A percentile compares a stretch with the other conserved stretches of the same genome.
Evolutionary conservation across 2,113 vertebrate species (phyloP).

Genomic region (Thunnus thynnus): DNA sequence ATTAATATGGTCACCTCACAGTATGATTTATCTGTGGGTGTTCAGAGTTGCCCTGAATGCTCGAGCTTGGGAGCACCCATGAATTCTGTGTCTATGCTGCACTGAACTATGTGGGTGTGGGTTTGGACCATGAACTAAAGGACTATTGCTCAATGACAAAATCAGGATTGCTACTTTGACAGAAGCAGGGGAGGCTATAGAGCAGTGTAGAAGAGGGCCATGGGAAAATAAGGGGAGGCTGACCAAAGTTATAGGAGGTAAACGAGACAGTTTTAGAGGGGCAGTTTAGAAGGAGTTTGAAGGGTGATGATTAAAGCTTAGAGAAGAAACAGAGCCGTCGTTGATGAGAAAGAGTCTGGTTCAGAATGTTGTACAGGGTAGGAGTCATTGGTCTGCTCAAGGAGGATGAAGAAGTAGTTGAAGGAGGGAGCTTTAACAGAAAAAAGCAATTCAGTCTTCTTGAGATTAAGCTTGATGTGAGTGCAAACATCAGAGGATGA

Average conservation of each 20-base stretch:
- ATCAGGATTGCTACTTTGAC: not conserved
- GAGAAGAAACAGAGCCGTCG: not conserved
- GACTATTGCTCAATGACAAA: not conserved
- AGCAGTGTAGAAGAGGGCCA: not conserved
- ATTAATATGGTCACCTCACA: no score
- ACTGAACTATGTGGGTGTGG: no score
- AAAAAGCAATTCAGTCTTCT: no score
- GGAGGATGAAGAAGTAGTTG: not conserved
- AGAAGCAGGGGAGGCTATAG: not conserved
- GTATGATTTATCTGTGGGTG: no score
- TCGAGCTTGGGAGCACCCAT: no score
- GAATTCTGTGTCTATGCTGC: no score
- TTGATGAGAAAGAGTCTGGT: not conserved
- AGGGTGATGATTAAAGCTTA: slow-evolving; percentile 4
- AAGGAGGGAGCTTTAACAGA: no score
- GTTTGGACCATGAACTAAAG: no score
- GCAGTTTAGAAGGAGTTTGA: slow-evolving; percentile 1
- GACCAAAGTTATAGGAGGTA: slow-evolving; percentile 2
- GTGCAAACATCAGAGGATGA: no score
- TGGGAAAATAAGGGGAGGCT: not conserved
- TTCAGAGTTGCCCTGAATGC: no score
- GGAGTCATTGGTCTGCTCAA: not conserved
- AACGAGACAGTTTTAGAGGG: slow-evolving; percentile 8
- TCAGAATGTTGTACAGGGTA: not conserved
- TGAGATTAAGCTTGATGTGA: no score